Percentiles rank a stretch among this genome's conserved stretches.
Conservation (phyloP, 2,797 vertebrate species). For the Erethizon dorsatum region DNA sequence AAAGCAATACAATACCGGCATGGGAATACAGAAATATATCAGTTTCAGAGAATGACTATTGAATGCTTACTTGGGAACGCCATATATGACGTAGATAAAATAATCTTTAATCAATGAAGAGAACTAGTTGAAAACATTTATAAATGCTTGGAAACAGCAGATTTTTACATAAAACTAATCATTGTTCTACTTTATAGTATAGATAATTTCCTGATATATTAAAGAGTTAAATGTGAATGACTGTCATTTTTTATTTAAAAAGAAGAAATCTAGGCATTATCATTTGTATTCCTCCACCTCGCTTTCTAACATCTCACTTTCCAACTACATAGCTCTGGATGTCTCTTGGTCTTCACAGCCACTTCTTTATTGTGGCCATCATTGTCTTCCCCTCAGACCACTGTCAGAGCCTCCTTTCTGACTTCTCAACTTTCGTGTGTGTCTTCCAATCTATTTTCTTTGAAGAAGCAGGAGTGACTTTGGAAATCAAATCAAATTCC, state of each 20-base stretch:
- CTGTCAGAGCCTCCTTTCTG: neutral
- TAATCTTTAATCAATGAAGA: neutral
- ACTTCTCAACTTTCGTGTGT: neutral
- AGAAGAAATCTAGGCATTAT: neutral
- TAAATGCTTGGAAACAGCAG: neutral
- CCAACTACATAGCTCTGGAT: neutral
- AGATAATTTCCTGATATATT: neutral
- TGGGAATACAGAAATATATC: neutral
- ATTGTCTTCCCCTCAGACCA: too few relatives aligned
- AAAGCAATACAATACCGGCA: neutral
- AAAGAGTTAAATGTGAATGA: neutral
- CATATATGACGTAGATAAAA: neutral
- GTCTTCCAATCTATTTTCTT: neutral
- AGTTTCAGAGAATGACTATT: neutral
- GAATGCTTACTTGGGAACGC: neutral
- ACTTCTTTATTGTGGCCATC: too few relatives aligned
- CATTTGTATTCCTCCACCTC: neutral
- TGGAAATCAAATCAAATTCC: neutral
- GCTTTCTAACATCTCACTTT: neutral
- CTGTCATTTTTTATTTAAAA: neutral
- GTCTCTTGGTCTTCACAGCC: neutral
- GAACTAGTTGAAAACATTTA: neutral
- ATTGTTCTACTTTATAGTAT: neutral
- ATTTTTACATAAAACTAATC: neutral
- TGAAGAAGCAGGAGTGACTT: neutral